Evolutionary conservation across 2,888 invertebrate species (phyloP), one percentile per base, ranked within the genome.

Genomic region (Coenonympha glycerion): DNA sequence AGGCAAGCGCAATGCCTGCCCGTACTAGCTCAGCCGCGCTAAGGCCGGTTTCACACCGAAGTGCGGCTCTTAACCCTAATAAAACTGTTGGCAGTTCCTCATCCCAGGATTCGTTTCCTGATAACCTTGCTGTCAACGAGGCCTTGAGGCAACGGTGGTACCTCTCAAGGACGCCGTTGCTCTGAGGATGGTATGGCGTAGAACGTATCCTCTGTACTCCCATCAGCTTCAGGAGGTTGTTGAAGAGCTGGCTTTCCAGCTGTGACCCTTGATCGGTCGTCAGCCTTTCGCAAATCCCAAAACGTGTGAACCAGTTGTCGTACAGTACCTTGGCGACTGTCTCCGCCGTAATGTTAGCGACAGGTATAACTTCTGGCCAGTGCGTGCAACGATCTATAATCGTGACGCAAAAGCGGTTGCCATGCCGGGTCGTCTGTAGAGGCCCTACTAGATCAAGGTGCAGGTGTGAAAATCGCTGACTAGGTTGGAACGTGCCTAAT

Each of bases 391-490:
- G 39, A 36, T 62, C 59, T 28, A 62, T 58, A 24, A 63, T 60
- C 0, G 62, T 62, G 1, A 65, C 34, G 11, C 44, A 45, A 47
- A 62, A 61, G 28, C 53, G 56, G 47, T 57, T 52, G 13, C 54
- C 18, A n/a, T 59, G 0, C 59, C 36, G 1, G 6, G 11, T 1
- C 52, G 11, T 11, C 1, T 19, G n/a, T 11, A 36, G 0, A 58
- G 64, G 64, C 3, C 62, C 64, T 3, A 64, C 56, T 4, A 63
- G 46, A 42, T 61, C 62, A 1, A 58, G 36, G n/a, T 61, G 61
- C n/a, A 61, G 22, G 16, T 61, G 61, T 19, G 55, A 42, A 16
- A 62, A 62, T 3, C 62, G 49, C 1, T 49, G 45, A 2, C 30
- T 28, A 9, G 15, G 6, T 3, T 34, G 31, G 37, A 60, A 56